Percentiles rank a stretch among this genome's conserved stretches.
These are phyloP conservation scores for Perognathus longimembris DNA, from an alignment of 2,113 vertebrate genomes.

Conservation along the genomic window DNA sequence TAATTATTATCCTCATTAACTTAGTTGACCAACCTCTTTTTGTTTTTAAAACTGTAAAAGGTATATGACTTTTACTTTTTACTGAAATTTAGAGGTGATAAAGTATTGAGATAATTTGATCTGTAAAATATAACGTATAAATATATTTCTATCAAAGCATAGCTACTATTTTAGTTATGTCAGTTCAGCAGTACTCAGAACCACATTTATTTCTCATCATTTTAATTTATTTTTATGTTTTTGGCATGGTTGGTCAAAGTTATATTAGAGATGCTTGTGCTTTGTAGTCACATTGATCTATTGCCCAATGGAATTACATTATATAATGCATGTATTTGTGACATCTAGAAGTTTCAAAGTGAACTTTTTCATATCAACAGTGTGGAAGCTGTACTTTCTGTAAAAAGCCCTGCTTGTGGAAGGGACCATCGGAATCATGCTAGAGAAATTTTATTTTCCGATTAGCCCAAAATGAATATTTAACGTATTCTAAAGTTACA, in stretches of 20 bases:
- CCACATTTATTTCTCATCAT: not conserved
- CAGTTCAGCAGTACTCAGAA: not conserved
- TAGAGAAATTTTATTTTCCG: constrained; percentile 23
- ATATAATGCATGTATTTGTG: not conserved
- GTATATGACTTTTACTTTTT: not conserved
- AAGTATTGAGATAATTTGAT: not conserved
- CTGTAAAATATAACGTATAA: not conserved
- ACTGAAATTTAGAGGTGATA: not conserved
- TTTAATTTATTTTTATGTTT: constrained; percentile 45
- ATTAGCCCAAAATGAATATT: not conserved
- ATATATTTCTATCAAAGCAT: not conserved
- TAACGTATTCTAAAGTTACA: constrained; percentile 8
- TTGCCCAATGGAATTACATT: not conserved
- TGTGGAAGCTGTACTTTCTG: not conserved
- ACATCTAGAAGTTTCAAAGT: not conserved
- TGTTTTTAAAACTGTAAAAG: not conserved
- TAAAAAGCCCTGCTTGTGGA: not conserved
- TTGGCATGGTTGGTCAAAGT: not conserved
- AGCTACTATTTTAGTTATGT: not conserved
- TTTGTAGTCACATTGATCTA: not conserved
- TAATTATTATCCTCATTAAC: constrained; percentile 5
- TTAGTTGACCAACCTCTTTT: constrained; percentile 26
- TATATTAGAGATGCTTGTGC: not conserved
- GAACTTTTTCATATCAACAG: not conserved
- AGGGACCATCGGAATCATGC: not conserved